phyloP scores from a whole-genome alignment of 1,140 invertebrate genomes.

The Drosophila ambigua region DNA sequence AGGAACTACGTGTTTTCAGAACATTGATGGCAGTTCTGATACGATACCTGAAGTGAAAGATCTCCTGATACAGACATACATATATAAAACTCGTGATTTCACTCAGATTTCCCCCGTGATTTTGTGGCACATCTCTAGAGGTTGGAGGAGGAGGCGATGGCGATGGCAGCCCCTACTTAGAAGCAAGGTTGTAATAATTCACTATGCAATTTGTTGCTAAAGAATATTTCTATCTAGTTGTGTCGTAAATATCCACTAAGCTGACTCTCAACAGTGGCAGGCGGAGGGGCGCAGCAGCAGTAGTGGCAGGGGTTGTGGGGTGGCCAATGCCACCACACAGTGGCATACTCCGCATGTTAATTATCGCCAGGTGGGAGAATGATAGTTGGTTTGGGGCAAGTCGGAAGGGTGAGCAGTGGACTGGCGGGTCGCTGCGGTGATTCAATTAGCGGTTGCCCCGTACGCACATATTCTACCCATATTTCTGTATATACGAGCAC shows the following conservation, averaged over 20 bases:
- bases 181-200: constrained; percentile 71
- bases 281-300: no score
- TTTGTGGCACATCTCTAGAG: no score
- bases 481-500: constrained; percentile 9
- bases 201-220: constrained; percentile 70
- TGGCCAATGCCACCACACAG: background rate
- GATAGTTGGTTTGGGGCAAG: constrained; percentile 26
- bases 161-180: constrained; percentile 13
- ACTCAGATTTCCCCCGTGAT: no score
- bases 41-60: no score
- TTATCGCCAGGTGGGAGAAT: constrained; percentile 58
- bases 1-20: no score
- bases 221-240: constrained; percentile 52
- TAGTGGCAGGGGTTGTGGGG: background rate
- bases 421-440: constrained; percentile 45
- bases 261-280: constrained; percentile 10
- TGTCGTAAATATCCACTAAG: constrained; percentile 61
- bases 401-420: background rate
- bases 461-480: constrained; percentile 47
- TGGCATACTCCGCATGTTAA: constrained; percentile 64
- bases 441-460: constrained; percentile 73
- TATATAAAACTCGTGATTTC: no score
- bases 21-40: no score
- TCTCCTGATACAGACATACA: no score
- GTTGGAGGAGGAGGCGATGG: no score